Percentiles rank a stretch among this genome's conserved stretches.
Evolutionary conservation across 2,888 invertebrate species (phyloP).

Genomic region (Cerastis leucographa): DNA sequence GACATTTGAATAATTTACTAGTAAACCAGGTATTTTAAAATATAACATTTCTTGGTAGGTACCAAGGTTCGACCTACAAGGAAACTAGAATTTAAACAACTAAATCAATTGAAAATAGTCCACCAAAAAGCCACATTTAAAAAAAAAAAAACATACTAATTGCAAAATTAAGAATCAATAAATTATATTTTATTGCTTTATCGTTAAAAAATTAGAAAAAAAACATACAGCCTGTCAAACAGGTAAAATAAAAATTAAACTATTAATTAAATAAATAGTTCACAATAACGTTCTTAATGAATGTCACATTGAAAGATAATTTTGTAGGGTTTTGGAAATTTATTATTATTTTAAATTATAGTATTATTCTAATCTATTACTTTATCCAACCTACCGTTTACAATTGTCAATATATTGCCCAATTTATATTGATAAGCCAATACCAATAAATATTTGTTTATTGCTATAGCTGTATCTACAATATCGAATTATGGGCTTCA

Average conservation of each 20-base stretch:
- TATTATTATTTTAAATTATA: background rate
- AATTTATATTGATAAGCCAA: slow-evolving; percentile 16
- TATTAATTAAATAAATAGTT: slow-evolving; percentile 25
- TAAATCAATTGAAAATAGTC: slow-evolving; percentile 7
- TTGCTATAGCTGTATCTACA: slow-evolving; percentile 9
- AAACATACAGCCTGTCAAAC: background rate
- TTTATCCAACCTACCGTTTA: slow-evolving; percentile 12
- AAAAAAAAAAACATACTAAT: slow-evolving; percentile 49
- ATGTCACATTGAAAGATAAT: slow-evolving; percentile 64
- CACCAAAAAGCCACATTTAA: slow-evolving; percentile 1
- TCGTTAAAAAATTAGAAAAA: slow-evolving; percentile 5
- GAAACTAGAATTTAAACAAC: slow-evolving; percentile 1
- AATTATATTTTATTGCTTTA: slow-evolving; percentile 29
- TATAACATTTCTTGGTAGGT: background rate
- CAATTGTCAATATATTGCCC: background rate
- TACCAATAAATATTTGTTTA: slow-evolving; percentile 43
- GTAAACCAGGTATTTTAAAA: background rate
- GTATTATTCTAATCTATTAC: background rate
- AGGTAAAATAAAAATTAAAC: slow-evolving; percentile 14
- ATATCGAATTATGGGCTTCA: slow-evolving; percentile 26
- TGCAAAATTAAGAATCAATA: slow-evolving; percentile 36
- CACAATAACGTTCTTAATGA: slow-evolving; percentile 47
- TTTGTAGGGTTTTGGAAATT: slow-evolving; percentile 10
- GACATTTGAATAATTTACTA: background rate
- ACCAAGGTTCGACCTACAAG: background rate